Evolutionary conservation across 2,888 invertebrate genomes (phyloP), one percentile per base, ranked within the genome.

Genomic region (Drosophila bunnanda): DNA sequence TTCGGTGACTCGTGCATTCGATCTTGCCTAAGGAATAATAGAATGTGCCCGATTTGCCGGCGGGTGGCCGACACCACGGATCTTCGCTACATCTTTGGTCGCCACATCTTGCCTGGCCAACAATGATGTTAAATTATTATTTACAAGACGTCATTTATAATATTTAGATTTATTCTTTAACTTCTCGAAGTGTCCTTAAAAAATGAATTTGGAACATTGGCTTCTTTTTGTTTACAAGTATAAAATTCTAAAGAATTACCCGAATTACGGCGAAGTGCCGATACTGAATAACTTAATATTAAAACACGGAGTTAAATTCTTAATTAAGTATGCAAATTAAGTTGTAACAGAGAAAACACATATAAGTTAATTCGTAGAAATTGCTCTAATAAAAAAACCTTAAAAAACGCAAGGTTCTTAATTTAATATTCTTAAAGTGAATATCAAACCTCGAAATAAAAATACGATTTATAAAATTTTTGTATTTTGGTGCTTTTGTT

Each of bases 1-100:
- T 69, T 61, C 17, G 71, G 71, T 0, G 44, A 60, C 15, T 28
- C 38, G 0, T 71, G 71, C 34, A 34, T 71, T 20, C 17, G 10
- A 15, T 7, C n/a, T 28, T 56, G 34, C 9, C 1, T 69, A 13
- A 15, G 0, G 12, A 28, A 4, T 8, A 3, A 4, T 8, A 1
- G 0, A 0, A 28, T 28, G 8, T 71, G 71, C 9, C 70, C 71
- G 4, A 52, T 56, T 12, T 71, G 71, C 34, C 30, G 71, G 0
- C 20, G n/a, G 0, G 2, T 9, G 4, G 60, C 69, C 1, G 0
- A n/a, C 12, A 2, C 1, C 8, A 2, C 9, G 7, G 28, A 38
- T 1, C 17, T 71, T 22, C 60, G 55, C 17, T 46, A 34, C 13
- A 43, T 71, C 17, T 56, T 39, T 8, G 43, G 43, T 17, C 41